A percentile compares a stretch with the other conserved stretches of the same genome.
phyloP scores from a whole-genome alignment of 1,140 invertebrate genomes.

The Venustaconcha ellipsiformis region DNA sequence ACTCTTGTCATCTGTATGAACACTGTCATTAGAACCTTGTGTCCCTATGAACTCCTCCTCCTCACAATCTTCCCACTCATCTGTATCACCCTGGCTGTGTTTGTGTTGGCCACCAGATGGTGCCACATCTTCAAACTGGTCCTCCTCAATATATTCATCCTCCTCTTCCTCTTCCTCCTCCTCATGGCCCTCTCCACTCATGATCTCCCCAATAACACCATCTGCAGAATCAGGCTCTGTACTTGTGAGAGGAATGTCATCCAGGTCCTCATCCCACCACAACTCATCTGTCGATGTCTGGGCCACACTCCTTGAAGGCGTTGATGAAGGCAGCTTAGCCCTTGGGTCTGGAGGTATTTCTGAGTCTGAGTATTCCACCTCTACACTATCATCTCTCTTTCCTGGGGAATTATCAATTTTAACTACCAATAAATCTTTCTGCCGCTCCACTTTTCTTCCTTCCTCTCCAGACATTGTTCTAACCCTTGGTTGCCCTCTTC shows the following conservation, averaged over 20 bases:
- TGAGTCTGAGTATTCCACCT: slow-evolving; percentile 41
- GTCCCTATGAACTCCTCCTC: slow-evolving; percentile 30
- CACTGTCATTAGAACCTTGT: slow-evolving; percentile 17
- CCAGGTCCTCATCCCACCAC: slow-evolving; percentile 36
- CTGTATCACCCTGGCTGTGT: slow-evolving; percentile 28
- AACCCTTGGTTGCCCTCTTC: slow-evolving; percentile 17
- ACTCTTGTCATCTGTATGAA: slow-evolving; percentile 26
- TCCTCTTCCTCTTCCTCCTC: slow-evolving; percentile 21
- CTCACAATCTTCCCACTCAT: slow-evolving; percentile 40
- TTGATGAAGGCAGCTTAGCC: slow-evolving; percentile 9
- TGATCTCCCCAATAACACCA: slow-evolving; percentile 27
- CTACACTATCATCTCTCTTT: slow-evolving; percentile 28
- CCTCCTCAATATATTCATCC: slow-evolving; percentile 36
- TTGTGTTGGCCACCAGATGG: background rate
- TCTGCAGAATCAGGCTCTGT: slow-evolving; percentile 28
- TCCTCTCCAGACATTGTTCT: slow-evolving; percentile 27
- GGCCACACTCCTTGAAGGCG: slow-evolving; percentile 7
- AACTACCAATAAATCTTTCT: slow-evolving; percentile 35
- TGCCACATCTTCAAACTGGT: slow-evolving; percentile 22
- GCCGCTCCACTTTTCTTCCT: slow-evolving; percentile 28
- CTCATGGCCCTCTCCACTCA: slow-evolving; percentile 25
- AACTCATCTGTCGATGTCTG: slow-evolving; percentile 11
- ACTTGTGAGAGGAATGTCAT: slow-evolving; percentile 32
- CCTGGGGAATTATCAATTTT: slow-evolving; percentile 37
- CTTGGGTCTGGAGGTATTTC: slow-evolving; percentile 27